Evolutionary conservation across 30 jellyfish, hydroid and myxozoan species (phyloP), one percentile per base, ranked within the genome.

Genomic region (Nemopilema nomurai): DNA sequence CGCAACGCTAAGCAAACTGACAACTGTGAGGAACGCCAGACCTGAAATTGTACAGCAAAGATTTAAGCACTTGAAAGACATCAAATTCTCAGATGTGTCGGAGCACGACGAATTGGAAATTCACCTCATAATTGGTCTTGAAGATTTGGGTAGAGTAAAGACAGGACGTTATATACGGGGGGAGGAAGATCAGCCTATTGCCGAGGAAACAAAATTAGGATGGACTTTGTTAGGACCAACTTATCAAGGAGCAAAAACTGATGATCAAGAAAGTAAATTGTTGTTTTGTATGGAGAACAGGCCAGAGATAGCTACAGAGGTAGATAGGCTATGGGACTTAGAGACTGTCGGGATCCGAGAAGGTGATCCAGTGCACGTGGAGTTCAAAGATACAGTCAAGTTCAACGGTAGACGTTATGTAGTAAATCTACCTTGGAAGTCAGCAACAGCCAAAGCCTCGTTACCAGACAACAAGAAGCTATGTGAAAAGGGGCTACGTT

Each of bases 391-490:
- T 67, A 52, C 69, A 53, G 79, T 82, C 33, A 1, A 0, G 63
- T 82, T 70, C 69, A 67, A 70, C 51, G 91, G 91, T 24, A 62
- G 51, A 51, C 65, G 91, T 8, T 82, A 82, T 49, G 69, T 57
- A 18, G 85, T 82, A 23, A 50, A 82, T 23, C 33, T 82, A 53
- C 91, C 91, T 18, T 70, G 85, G 91, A 82, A 62, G 49, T 51
- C 78, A 63, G 91, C 20, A 28, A 65, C 26, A 33, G 51, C 50
- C 24, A 82, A 33, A 25, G 74, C 63, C 26, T 41, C 82, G 24
- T 67, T 81, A 19, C 85, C 27, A 51, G 85, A 70, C 51, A 82
- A 82, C 85, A 69, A 82, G 79, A 50, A 27, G 78, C 49, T 69
- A 25, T 24, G 79, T 9, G 68, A 69, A 64, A 72, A 57, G n/a